A percentile compares a stretch with the other conserved stretches of the same genome.
phyloP scores from a whole-genome alignment of 2,797 vertebrate species.

The Scolopax bukidnonensis region DNA sequence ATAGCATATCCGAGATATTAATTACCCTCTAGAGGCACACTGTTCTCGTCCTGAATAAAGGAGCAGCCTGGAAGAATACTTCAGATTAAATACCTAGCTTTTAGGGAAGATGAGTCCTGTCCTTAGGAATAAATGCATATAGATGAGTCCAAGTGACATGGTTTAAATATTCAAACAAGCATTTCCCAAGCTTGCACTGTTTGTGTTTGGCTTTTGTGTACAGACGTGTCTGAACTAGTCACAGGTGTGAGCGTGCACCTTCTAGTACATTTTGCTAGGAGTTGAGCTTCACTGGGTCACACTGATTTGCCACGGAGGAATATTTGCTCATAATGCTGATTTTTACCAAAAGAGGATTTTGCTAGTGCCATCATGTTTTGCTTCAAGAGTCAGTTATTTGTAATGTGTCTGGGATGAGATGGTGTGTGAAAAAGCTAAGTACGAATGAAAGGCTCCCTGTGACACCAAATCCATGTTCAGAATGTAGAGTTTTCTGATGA shows the following conservation, averaged over 20 bases:
- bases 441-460: neutral
- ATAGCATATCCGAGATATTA: neutral
- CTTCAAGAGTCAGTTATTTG: neutral
- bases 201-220: neutral
- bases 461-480: neutral
- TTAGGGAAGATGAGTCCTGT: neutral
- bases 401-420: neutral
- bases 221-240: neutral
- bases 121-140: neutral
- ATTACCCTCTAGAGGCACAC: neutral
- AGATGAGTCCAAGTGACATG: neutral
- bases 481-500: neutral
- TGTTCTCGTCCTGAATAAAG: neutral
- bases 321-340: neutral
- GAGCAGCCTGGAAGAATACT: neutral
- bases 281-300: neutral
- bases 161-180: neutral
- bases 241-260: fast-evolving
- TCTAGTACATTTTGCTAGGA: neutral
- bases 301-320: neutral
- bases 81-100: neutral
- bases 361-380: neutral
- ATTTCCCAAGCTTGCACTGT: neutral
- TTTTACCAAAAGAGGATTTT: neutral
- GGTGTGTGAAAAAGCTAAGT: neutral